Conservation (phyloP, 2,888 invertebrate species). For the Entomobrya proxima region DNA sequence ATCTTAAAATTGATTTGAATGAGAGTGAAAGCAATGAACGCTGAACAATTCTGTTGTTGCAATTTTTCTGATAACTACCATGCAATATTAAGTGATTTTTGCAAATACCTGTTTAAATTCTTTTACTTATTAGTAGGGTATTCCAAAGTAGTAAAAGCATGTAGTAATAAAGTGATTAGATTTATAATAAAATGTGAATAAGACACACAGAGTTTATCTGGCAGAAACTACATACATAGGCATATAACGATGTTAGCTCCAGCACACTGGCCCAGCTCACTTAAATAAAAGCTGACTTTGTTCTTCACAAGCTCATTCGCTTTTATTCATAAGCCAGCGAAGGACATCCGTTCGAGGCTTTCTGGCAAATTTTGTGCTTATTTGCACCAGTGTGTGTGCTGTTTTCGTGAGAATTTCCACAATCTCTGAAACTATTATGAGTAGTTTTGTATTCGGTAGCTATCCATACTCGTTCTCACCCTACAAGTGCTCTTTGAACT, state of each 20-base stretch:
- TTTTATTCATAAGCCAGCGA: conserved; percentile 24
- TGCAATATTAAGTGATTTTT: conserved; percentile 35
- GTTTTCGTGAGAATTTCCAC: background rate
- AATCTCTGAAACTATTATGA: background rate
- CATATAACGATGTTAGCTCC: too few relatives aligned
- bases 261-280: background rate
- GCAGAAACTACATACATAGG: too few relatives aligned
- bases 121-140: background rate
- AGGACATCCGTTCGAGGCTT: conserved; percentile 27
- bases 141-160: background rate
- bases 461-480: conserved; percentile 11
- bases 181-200: too few relatives aligned
- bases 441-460: conserved; percentile 5
- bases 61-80: background rate
- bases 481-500: background rate
- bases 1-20: background rate
- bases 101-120: conserved; percentile 2
- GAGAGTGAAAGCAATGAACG: background rate
- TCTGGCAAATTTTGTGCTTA: background rate
- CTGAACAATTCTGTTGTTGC: background rate
- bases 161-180: background rate
- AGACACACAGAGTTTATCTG: too few relatives aligned
- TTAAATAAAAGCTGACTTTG: conserved; percentile 40
- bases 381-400: background rate
- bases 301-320: conserved; percentile 9